Evolutionary conservation across 2,888 invertebrate species (phyloP).

Genomic region (Asteroscopus sphinx): DNA sequence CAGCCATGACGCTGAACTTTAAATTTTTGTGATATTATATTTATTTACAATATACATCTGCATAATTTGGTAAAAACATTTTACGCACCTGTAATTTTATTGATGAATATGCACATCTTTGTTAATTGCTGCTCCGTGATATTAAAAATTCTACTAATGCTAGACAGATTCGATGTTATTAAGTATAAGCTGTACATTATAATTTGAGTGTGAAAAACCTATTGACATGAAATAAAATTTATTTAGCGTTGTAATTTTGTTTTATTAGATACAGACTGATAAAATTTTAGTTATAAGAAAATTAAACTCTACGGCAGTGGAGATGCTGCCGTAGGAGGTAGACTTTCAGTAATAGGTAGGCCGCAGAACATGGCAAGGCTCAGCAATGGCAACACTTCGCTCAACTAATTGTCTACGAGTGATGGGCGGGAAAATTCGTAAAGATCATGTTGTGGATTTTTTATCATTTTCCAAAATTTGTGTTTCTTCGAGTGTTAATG

Average conservation of each 20-base stretch:
- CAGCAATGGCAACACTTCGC: too few relatives aligned
- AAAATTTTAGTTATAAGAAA: too few relatives aligned
- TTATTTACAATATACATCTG: constrained; percentile 30
- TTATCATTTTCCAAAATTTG: too few relatives aligned
- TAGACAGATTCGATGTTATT: constrained; percentile 72
- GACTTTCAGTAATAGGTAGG: too few relatives aligned
- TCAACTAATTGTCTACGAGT: too few relatives aligned
- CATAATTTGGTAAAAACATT: constrained; percentile 35
- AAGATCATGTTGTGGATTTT: too few relatives aligned
- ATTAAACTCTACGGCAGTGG: too few relatives aligned
- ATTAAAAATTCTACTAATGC: constrained; percentile 70
- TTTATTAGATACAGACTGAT: constrained; percentile 67
- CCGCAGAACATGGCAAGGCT: too few relatives aligned
- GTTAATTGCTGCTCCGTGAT: constrained; percentile 73
- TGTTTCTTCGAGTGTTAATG: too few relatives aligned
- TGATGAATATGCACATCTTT: constrained; percentile 62
- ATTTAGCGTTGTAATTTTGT: constrained; percentile 80
- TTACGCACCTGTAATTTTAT: constrained; percentile 50
- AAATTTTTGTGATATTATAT: constrained; percentile 13
- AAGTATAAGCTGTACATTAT: constrained; percentile 70
- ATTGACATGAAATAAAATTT: constrained; percentile 84
- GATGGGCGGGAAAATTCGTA: too few relatives aligned
- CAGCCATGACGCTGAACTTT: constrained; percentile 46
- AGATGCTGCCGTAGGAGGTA: too few relatives aligned
- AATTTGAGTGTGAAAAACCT: constrained; percentile 81